Conservation (phyloP, 1,140 invertebrate genomes). For the Trichogramma pretiosum region DNA sequence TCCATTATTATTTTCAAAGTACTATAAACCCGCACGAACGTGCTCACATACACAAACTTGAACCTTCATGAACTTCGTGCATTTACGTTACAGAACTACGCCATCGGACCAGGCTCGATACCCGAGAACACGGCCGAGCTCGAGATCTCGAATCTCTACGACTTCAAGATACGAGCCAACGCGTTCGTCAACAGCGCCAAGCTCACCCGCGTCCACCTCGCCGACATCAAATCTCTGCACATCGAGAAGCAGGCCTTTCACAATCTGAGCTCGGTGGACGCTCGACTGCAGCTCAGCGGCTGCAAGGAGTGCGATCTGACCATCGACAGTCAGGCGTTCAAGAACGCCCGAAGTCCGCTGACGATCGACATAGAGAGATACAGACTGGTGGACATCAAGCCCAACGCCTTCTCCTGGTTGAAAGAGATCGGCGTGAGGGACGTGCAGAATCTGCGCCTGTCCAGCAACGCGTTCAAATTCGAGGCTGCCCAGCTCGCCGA, state of each 20-base stretch:
- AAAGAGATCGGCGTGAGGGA: slow-evolving; percentile 51
- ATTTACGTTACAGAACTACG: no score
- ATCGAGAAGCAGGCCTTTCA: slow-evolving; percentile 48
- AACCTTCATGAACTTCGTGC: no score
- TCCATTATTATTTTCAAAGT: no score
- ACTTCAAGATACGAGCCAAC: slow-evolving; percentile 47
- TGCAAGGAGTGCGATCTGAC: slow-evolving; percentile 46
- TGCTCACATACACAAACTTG: no score
- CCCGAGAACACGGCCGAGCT: slow-evolving; percentile 48
- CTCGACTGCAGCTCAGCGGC: slow-evolving; percentile 46
- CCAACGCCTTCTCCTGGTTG: slow-evolving; percentile 56
- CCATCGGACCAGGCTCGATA: slow-evolving; percentile 46
- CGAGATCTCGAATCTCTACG: slow-evolving; percentile 49
- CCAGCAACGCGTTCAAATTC: slow-evolving; percentile 53
- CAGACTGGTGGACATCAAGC: slow-evolving; percentile 49
- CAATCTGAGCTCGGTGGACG: slow-evolving; percentile 45
- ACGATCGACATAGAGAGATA: slow-evolving; percentile 50
- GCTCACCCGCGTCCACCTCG: slow-evolving; percentile 43
- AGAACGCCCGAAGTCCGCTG: slow-evolving; percentile 50
- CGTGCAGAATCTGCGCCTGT: slow-evolving; percentile 46
- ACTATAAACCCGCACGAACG: no score
- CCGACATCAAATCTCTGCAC: slow-evolving; percentile 42
- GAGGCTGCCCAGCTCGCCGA: slow-evolving; percentile 46
- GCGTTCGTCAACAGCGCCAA: slow-evolving; percentile 40
- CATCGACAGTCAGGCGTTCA: slow-evolving; percentile 50